These are phyloP conservation scores for Syngnathus acus DNA, from an alignment of 2,797 vertebrate species.

Conservation along the genomic window DNA sequence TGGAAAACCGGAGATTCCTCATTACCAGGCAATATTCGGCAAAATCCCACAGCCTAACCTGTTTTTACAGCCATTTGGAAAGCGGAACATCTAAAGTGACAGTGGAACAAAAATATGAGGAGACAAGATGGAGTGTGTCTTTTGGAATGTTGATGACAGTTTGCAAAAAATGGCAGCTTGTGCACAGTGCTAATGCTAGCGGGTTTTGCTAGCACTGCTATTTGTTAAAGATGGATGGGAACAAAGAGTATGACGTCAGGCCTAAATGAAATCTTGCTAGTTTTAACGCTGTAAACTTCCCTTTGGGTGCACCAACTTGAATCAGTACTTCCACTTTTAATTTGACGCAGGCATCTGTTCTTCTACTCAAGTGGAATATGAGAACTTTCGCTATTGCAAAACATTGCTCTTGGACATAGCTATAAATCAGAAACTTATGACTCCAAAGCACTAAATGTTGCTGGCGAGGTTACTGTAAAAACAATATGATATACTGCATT, in stretches of 20 bases:
- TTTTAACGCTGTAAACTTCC: too few species aligned
- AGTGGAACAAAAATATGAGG: not conserved
- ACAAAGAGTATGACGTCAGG: too few species aligned
- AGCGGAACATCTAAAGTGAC: not conserved
- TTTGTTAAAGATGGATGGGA: too few species aligned
- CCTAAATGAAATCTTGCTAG: too few species aligned
- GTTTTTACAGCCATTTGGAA: slow-evolving; percentile 3
- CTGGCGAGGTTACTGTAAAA: not conserved
- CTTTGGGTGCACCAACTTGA: too few species aligned
- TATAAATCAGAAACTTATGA: not conserved
- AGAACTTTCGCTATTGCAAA: not conserved
- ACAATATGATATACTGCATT: not conserved
- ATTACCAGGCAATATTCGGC: not conserved
- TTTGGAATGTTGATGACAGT: not conserved
- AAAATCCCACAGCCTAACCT: not conserved
- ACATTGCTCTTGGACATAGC: not conserved
- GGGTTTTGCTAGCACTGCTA: too few species aligned
- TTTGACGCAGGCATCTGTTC: too few species aligned
- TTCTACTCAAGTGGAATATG: too few species aligned
- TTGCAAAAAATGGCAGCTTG: not conserved
- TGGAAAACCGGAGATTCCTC: slow-evolving; percentile 7
- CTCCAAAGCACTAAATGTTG: not conserved
- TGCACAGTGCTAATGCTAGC: not conserved
- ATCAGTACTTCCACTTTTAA: too few species aligned
- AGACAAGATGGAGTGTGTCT: not conserved